Evolutionary conservation across 2,113 vertebrate species (phyloP).

Genomic region (Toxotes jaculatrix): DNA sequence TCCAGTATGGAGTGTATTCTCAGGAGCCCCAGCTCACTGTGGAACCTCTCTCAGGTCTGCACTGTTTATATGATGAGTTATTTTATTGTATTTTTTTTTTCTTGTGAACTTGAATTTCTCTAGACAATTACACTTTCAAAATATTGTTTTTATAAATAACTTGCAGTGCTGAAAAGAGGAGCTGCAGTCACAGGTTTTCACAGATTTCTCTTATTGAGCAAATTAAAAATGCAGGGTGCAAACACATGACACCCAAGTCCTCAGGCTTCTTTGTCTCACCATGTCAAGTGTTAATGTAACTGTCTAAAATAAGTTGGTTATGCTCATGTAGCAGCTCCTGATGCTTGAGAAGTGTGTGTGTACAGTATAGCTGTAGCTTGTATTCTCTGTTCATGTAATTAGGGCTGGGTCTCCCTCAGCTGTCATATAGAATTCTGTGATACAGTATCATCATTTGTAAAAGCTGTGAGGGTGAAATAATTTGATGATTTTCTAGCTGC

Average conservation of each 20-base stretch:
- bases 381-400: not conserved
- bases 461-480: too few species aligned
- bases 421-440: too few species aligned
- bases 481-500: not conserved
- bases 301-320: not conserved
- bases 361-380: not conserved
- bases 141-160: not conserved
- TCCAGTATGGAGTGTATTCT: conserved; percentile 96
- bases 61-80: not conserved
- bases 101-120: not conserved
- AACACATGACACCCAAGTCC: not conserved
- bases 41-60: conserved; percentile 92
- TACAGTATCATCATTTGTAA: too few species aligned
- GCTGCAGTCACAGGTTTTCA: not conserved
- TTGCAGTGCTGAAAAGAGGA: not conserved
- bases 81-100: not conserved
- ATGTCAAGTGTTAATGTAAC: not conserved
- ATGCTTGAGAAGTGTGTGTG: not conserved
- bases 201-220: not conserved
- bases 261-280: not conserved
- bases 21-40: conserved; percentile 97
- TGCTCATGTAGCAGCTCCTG: not conserved
- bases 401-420: too few species aligned
- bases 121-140: not conserved
- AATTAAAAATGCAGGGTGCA: not conserved